Percentiles rank a stretch among this genome's conserved stretches.
These are phyloP conservation scores for Folsomia manolachei DNA, from an alignment of 2,888 invertebrate species.

Conservation along the genomic window DNA sequence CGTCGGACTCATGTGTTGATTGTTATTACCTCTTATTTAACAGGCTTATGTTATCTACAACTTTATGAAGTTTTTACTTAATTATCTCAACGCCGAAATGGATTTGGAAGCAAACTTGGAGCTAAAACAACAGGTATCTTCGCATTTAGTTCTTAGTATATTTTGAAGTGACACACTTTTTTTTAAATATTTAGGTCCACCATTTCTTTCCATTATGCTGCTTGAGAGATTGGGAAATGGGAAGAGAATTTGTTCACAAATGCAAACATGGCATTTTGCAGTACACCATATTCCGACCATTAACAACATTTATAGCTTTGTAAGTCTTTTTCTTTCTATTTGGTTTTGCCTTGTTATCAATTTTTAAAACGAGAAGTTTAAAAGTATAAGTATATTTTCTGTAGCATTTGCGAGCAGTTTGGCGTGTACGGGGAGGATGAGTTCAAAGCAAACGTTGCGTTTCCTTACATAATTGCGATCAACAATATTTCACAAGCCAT, in stretches of 20 bases:
- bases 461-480: slow-evolving; percentile 79
- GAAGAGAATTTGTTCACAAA: slow-evolving; percentile 84
- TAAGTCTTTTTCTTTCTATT: slow-evolving; percentile 56
- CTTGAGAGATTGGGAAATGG: slow-evolving; percentile 89
- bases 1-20: neutral
- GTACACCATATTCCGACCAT: slow-evolving; percentile 85
- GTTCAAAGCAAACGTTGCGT: slow-evolving; percentile 79
- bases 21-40: neutral
- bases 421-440: slow-evolving; percentile 89
- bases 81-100: slow-evolving; percentile 81
- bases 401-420: slow-evolving; percentile 76
- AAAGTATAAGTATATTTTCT: slow-evolving; percentile 51
- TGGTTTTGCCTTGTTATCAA: neutral
- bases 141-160: no score
- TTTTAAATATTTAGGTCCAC: slow-evolving; percentile 59
- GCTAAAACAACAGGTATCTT: slow-evolving; percentile 46
- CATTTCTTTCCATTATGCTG: slow-evolving; percentile 91
- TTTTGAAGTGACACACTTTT: neutral
- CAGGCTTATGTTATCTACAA: slow-evolving; percentile 92
- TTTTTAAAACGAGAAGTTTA: neutral
- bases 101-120: slow-evolving; percentile 69
- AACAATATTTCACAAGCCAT: slow-evolving; percentile 93
- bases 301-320: slow-evolving; percentile 87
- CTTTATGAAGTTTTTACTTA: slow-evolving; percentile 91
- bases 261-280: slow-evolving; percentile 96